A percentile compares a stretch with the other conserved stretches of the same genome.
These are phyloP conservation scores for Thalpophila matura DNA, from an alignment of 2,888 invertebrate genomes.

Conservation along the genomic window DNA sequence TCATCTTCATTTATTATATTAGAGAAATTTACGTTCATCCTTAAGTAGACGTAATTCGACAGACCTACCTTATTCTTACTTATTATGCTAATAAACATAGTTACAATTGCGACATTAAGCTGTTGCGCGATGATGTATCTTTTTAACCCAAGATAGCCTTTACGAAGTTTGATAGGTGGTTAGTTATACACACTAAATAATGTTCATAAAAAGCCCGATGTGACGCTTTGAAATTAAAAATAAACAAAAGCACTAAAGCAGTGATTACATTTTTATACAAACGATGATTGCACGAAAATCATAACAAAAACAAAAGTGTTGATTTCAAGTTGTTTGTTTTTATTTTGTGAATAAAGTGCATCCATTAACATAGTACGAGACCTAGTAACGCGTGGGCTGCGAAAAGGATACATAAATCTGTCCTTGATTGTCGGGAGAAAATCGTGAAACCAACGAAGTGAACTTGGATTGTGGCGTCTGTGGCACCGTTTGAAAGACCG, in stretches of 20 bases:
- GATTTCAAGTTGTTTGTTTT: constrained; percentile 22
- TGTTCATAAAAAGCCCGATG: neutral
- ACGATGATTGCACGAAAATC: constrained; percentile 9
- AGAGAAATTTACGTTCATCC: too few species aligned
- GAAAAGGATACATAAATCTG: constrained; percentile 82
- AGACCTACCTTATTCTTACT: neutral
- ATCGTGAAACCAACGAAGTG: constrained; percentile 76
- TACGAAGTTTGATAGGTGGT: neutral
- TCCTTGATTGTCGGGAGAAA: constrained; percentile 80
- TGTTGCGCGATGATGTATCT: too few species aligned
- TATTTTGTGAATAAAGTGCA: constrained; percentile 51
- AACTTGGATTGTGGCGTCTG: constrained; percentile 70
- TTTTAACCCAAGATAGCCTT: neutral
- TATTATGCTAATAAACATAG: neutral
- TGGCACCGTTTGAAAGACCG: constrained; percentile 71
- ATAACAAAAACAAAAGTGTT: constrained; percentile 14
- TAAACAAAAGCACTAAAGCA: constrained; percentile 4
- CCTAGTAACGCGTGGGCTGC: constrained; percentile 76
- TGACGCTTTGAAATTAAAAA: neutral
- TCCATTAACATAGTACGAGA: constrained; percentile 69
- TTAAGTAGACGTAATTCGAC: too few species aligned
- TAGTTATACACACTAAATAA: neutral
- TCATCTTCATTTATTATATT: too few species aligned
- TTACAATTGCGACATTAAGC: neutral
- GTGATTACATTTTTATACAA: neutral